Evolutionary conservation across 2,797 vertebrate species (phyloP), one percentile per base, ranked within the genome.

Genomic region (Myripristis murdjan): DNA sequence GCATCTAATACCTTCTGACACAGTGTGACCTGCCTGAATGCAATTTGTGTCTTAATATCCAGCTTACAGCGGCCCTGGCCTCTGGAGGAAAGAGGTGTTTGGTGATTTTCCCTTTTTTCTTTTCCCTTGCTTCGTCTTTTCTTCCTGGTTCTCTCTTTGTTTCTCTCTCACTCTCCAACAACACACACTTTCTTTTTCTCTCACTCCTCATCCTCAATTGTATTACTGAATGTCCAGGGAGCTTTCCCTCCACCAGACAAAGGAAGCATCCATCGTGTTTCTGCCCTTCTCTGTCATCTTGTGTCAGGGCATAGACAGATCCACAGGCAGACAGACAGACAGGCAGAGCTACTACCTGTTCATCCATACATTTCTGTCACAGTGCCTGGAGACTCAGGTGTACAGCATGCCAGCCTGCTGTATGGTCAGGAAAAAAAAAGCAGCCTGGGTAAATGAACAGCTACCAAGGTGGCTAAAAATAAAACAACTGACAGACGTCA

Each of bases 11-110:
- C 97, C 96, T 97, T 96, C 94, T 98, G 98, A 98, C 97, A 97
- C 89, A 83, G 91, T 91, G 95, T 97, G 97, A 98, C 96, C 97
- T 90, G 95, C 93, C 95, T 96, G 95, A 97, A 97, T 96, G 96
- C 97, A 98, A 97, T 98, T 98, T 98, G 97, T 97, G 97, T 99
- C 97, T 98, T 98, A 97, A 98, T 99, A 98, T 98, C 95, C 94
- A 96, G 94, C 97, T 97, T 96, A 96, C 94, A 95, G 93, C 93
- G 90, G 95, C 95, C 92, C 91, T 85, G 93, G 95, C 95, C 95
- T 94, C 94, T 68, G 83, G 96, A 96, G 95, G 87, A 87, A 85
- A 85, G 90, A 73, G 91, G 87, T 92, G 92, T 90, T 84, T 84
- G 91, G 75, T 93, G 82, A 85, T 93, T 93, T 88, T 83, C 58